Evolutionary conservation across 2,797 vertebrate species (phyloP).

Genomic region (Tarsius wallacei): DNA sequence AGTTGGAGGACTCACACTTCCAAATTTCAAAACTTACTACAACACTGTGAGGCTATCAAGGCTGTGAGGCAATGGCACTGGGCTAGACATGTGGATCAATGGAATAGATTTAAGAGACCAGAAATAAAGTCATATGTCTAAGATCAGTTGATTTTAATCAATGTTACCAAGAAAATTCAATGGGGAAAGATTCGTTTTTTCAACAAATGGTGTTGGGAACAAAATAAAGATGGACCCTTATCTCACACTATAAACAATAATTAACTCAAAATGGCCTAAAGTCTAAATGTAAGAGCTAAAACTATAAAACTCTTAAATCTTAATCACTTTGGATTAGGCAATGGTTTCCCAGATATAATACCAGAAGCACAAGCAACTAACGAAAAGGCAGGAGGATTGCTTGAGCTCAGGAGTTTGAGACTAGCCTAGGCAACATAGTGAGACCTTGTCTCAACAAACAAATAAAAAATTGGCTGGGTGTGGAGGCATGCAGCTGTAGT

Average conservation of each 20-base stretch:
- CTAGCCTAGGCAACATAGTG: too few relatives aligned
- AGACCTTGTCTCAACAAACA: too few relatives aligned
- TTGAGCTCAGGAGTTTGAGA: too few relatives aligned
- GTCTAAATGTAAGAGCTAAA: not conserved
- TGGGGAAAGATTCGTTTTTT: not conserved
- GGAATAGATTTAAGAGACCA: not conserved
- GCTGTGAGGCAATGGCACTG: not conserved
- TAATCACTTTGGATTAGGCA: too few relatives aligned
- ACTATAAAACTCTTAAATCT: too few relatives aligned
- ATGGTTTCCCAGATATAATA: too few relatives aligned
- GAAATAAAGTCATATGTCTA: not conserved
- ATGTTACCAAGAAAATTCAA: not conserved
- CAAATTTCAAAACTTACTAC: not conserved
- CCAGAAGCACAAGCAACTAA: too few relatives aligned
- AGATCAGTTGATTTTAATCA: not conserved
- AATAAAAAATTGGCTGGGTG: too few relatives aligned
- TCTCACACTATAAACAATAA: not conserved
- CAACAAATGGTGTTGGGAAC: not conserved
- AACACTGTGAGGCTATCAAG: not conserved
- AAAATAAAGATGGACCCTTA: not conserved
- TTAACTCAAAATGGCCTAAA: not conserved
- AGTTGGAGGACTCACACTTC: not conserved
- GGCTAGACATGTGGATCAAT: not conserved
- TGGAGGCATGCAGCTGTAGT: too few relatives aligned
- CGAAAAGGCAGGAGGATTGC: not conserved